Percentiles rank a stretch among this genome's conserved stretches.
phyloP scores from a whole-genome alignment of 2,888 invertebrate genomes.

The Gari tellinella region DNA sequence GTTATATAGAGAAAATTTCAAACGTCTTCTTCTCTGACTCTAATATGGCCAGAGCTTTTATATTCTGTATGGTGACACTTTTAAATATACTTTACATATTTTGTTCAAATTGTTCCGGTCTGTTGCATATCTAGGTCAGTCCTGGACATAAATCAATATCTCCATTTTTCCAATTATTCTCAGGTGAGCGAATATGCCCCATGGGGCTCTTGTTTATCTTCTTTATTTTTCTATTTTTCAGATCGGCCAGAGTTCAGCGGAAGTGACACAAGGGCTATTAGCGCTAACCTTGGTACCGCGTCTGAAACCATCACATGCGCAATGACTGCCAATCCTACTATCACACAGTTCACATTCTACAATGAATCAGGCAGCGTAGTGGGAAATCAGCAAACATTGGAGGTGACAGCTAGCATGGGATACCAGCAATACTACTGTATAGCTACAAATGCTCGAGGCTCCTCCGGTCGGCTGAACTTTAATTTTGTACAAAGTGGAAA shows the following conservation, averaged over 20 bases:
- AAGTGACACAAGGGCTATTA: slow-evolving; percentile 1
- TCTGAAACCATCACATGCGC: slow-evolving; percentile 27
- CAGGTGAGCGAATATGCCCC: no score
- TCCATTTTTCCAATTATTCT: no score
- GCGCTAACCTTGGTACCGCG: slow-evolving; percentile 21
- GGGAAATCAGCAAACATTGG: slow-evolving; percentile 6
- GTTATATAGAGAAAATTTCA: no score
- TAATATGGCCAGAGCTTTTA: no score
- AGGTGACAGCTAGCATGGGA: slow-evolving; percentile 18
- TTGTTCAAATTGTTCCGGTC: no score
- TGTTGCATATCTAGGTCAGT: no score
- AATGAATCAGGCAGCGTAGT: slow-evolving; percentile 8
- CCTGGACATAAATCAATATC: no score
- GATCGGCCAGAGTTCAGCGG: slow-evolving; percentile 41
- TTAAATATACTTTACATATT: no score
- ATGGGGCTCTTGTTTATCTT: no score
- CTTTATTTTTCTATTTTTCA: slow-evolving; percentile 11
- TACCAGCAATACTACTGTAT: slow-evolving; percentile 42
- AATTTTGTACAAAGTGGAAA: slow-evolving; percentile 11
- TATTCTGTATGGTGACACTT: no score
- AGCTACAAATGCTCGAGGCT: slow-evolving; percentile 28
- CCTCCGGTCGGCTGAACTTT: slow-evolving; percentile 14
- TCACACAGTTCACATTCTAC: slow-evolving; percentile 39
- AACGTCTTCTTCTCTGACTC: no score
- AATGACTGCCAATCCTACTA: slow-evolving; percentile 40